Base-by-base conservation (phyloP, 1,140 invertebrate species). In the Drosophila ananassae region DNA sequence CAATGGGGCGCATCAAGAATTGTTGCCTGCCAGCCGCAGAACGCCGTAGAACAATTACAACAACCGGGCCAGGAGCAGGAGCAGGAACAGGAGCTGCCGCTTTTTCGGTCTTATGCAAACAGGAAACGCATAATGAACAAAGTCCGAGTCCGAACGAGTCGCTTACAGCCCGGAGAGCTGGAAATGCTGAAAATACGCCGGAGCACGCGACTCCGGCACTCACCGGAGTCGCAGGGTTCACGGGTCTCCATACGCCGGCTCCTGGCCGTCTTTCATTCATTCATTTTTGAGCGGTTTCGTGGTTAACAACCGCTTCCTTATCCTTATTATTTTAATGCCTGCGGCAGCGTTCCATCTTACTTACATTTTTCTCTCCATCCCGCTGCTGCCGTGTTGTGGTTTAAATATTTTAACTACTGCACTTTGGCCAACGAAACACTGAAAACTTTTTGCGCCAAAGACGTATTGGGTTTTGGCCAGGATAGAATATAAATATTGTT, bases 321-420 rank as follows among this genome's bases (percentile, higher is more conserved):
- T 87, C 83, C 83, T 89, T 87, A 87, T 87, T 87, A 87, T 87
- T 87, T 87, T 89, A 87, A 87, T 87, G 83, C 83, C 83, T 87
- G 83, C 83, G 83, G 83, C 83, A 79, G 76, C 79, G 74, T 87
- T 87, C 81, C 83, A 87, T 87, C 83, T 87, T 87, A 79, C 83
- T 89, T 89, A 87, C 83, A 74, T 83, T 83, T 89, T 72, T 76
- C 55, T 55, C 32, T 34, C 56, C 22, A 37, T 39, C 37, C 58
- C 56, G 25, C 32, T 48, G 44, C 41, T 56, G 39, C 52, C 60
- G 32, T 64, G 44, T 63, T 80, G 73, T 77, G 73, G 77, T 66
- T 85, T 85, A 85, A 85, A 85, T 85, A 81, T 85, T 81, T 85
- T 79, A 85, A 78, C 82, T 85, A 78, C 81, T 73, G 53, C 47